A percentile compares a stretch with the other conserved stretches of the same genome.
phyloP scores from a whole-genome alignment of 2,113 vertebrate genomes.

The Phalacrocorax carbo region DNA sequence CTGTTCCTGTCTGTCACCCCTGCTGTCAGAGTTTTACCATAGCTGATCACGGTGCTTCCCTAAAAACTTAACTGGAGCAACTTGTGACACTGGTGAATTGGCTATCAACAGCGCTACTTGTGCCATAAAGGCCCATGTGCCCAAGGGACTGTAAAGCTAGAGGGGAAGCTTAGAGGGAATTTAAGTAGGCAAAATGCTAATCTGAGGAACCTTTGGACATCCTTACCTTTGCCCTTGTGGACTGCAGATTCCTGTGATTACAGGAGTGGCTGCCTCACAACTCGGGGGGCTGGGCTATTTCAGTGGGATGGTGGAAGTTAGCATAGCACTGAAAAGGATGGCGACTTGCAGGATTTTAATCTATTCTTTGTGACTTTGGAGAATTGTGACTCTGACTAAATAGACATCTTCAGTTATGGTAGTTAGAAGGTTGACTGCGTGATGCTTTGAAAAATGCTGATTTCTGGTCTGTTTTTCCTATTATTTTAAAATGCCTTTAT shows the following conservation, averaged over 20 bases:
- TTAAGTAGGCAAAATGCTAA: neutral
- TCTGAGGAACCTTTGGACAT: neutral
- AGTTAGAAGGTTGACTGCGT: neutral
- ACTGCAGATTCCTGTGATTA: neutral
- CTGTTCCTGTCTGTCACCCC: neutral
- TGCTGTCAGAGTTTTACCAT: neutral
- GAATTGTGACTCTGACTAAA: neutral
- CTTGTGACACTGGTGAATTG: neutral
- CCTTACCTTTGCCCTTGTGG: neutral
- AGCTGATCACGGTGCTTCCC: neutral
- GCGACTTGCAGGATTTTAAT: neutral
- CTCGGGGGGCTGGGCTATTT: neutral
- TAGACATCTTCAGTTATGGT: neutral
- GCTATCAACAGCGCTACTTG: neutral
- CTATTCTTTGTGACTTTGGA: neutral
- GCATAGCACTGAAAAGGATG: neutral
- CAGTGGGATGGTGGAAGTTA: neutral
- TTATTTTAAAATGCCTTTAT: conserved; percentile 12
- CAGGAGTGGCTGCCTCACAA: neutral
- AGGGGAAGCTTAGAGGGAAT: neutral
- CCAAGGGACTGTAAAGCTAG: neutral
- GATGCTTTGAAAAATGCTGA: neutral
- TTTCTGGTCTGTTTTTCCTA: neutral
- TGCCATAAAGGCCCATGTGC: neutral
- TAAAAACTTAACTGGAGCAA: neutral